Conservation (phyloP, 2,113 vertebrate genomes). For the Anoura caudifer region DNA sequence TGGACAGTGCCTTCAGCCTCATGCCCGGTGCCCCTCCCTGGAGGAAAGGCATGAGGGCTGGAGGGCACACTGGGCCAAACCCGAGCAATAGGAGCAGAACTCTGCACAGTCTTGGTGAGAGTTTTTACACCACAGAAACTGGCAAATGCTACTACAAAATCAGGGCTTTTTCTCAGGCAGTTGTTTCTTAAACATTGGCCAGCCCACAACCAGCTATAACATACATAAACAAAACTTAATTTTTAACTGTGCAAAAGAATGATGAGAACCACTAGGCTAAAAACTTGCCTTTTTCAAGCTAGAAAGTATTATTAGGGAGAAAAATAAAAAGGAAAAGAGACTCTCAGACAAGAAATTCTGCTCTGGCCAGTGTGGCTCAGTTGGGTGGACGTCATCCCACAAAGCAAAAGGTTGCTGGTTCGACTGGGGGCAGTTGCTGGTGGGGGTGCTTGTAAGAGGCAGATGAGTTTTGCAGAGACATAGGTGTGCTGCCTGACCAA, state of each 20-base stretch:
- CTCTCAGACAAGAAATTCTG: not conserved
- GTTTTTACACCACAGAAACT: not conserved
- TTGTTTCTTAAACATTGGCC: not conserved
- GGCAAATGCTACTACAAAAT: not conserved
- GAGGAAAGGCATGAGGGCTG: not conserved
- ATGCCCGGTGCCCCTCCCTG: not conserved
- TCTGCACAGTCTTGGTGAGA: not conserved
- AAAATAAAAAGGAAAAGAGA: not conserved
- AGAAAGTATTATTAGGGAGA: not conserved
- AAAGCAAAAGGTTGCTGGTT: no score
- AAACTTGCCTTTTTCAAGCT: not conserved
- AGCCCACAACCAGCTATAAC: not conserved
- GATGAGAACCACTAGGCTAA: not conserved
- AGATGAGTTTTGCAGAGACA: not conserved
- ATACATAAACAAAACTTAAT: not conserved
- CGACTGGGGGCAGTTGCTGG: no score
- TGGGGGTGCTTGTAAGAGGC: no score
- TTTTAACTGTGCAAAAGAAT: constrained; percentile 31
- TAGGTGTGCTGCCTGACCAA: not conserved
- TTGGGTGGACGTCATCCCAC: no score
- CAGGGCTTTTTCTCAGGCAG: not conserved
- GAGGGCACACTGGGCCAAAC: not conserved
- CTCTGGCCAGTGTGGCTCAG: no score
- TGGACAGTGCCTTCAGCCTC: not conserved
- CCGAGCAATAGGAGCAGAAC: not conserved